Base-by-base conservation (phyloP, 2,888 invertebrate genomes). In the Pterostichus madidus region DNA sequence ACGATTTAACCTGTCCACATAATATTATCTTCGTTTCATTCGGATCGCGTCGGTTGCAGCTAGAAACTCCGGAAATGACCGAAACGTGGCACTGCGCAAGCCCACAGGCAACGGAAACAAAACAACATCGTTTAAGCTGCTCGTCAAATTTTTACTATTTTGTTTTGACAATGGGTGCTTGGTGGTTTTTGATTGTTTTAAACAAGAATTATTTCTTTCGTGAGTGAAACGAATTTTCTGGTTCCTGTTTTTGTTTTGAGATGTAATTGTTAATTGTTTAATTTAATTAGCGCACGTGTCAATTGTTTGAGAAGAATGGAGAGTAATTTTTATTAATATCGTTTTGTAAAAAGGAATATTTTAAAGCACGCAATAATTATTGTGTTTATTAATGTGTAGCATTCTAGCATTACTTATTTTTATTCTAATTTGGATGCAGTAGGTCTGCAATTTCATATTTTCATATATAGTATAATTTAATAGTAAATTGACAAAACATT, bases 51-150 rank as follows among this genome's bases (percentile, higher is more conserved):
- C 64, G 64, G 64, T 13, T 31, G 35, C 35, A 64, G 39, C 68
- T 39, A 71, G 68, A 71, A 71, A 71, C 44, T 71, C 68, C 68
- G 68, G 68, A 71, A 46, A 44, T 71, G 68, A 44, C 68, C 44
- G 44, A 71, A 64, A 17, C 17, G 39, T 1, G 8, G 17, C 31
- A 59, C 10, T 13, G 13, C 64, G 39, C 24, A 17, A 10, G 17
- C 44, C 68, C 68, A 8, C 10, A 44, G 68, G 68, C 44, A 17
- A 17, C 68, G 68, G 68, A 71, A 71, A 44, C 24, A 71, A 71
- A 71, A 71, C 44, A 44, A 39, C 44, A 13, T 6, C 11, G n/a
- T 44, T 15, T 68, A 39, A n/a, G 2, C 10, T 13, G 39, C 44
- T 17, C 13, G 68, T 24, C 44, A 44, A 39, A 71, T 71, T 17